Conservation (phyloP, 2,888 invertebrate species). For the Andrena haemorrhoa region DNA sequence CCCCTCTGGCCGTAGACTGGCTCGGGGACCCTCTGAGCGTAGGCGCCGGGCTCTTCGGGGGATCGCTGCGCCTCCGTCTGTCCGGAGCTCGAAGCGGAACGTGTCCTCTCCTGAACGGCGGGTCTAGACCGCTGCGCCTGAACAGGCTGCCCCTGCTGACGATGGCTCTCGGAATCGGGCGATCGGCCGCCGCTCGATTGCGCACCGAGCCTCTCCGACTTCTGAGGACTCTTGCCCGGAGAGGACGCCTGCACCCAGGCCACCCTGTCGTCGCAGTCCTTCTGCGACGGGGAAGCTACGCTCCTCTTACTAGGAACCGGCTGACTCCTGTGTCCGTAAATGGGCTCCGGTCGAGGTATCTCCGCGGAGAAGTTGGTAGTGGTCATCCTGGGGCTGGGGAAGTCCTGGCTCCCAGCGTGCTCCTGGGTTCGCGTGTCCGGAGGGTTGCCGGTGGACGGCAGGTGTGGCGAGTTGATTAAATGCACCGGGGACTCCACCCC, state of each 20-base stretch:
- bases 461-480: conserved; percentile 76
- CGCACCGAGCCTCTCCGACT: not conserved
- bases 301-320: not conserved
- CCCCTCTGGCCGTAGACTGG: conserved; percentile 58
- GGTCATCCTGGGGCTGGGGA: not conserved
- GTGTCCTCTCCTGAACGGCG: not conserved
- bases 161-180: not conserved
- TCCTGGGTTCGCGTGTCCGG: conserved; percentile 34
- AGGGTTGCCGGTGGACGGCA: conserved; percentile 22
- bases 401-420: conserved; percentile 10
- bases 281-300: not conserved
- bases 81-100: not conserved
- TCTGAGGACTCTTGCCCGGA: not conserved
- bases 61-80: not conserved
- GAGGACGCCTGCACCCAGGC: conserved; percentile 49
- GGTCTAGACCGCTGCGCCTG: not conserved
- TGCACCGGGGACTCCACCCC: conserved; percentile 77
- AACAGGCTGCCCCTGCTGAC: not conserved
- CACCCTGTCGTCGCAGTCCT: conserved; percentile 45
- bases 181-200: not conserved
- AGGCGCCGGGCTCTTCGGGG: not conserved
- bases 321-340: conserved; percentile 65
- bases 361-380: conserved; percentile 3
- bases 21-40: conserved; percentile 68
- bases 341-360: conserved; percentile 76